A percentile compares a stretch with the other conserved stretches of the same genome.
phyloP scores from a whole-genome alignment of 2,113 vertebrate genomes.

The Myotis yumanensis region DNA sequence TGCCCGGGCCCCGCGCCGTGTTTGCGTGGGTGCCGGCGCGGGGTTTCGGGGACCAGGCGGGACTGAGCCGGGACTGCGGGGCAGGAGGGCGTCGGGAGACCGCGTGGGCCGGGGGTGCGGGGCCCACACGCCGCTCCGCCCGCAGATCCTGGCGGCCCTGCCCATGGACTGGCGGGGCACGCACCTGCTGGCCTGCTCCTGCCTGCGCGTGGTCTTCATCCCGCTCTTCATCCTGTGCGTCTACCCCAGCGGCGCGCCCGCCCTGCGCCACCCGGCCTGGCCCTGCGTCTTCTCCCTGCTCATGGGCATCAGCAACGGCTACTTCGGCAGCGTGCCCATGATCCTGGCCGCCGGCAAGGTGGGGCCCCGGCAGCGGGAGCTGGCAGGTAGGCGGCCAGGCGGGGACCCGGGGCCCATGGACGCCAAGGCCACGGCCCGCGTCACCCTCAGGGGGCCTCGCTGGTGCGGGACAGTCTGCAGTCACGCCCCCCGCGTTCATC shows the following conservation, averaged over 20 bases:
- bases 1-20: rapidly evolving
- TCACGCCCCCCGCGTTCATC: rapidly evolving
- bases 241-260: conserved; percentile 89
- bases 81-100: not conserved
- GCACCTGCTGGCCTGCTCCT: conserved; percentile 93
- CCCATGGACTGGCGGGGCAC: conserved; percentile 94
- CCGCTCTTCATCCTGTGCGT: conserved; percentile 98
- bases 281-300: conserved; percentile 97
- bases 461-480: rapidly evolving
- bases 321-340: conserved; percentile 98
- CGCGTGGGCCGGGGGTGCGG: rapidly evolving
- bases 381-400: conserved; percentile 88
- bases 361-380: conserved; percentile 93
- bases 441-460: rapidly evolving
- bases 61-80: rapidly evolving
- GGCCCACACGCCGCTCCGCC: rapidly evolving
- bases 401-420: not conserved
- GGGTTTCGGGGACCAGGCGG: not conserved
- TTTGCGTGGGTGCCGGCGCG: not conserved
- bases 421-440: rapidly evolving
- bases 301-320: conserved; percentile 98
- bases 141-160: conserved; percentile 95
- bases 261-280: conserved; percentile 95
- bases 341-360: conserved; percentile 96
- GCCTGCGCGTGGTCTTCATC: conserved; percentile 94